Conservation (phyloP, 2,113 vertebrate genomes). For the Oenanthe oenanthe region DNA sequence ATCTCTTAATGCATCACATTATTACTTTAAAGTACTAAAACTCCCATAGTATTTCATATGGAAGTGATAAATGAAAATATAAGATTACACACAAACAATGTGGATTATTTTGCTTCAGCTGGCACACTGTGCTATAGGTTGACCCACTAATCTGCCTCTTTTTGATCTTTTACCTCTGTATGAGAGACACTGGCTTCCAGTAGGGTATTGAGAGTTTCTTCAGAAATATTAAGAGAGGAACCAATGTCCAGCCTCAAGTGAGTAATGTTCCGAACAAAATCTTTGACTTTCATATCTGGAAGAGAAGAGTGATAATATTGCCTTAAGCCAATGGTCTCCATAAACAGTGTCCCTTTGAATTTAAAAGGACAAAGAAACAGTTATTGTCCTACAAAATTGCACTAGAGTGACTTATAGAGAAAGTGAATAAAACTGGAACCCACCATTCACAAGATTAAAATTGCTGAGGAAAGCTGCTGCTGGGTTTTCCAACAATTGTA, state of each 20-base stretch:
- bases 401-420: neutral
- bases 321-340: neutral
- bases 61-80: neutral
- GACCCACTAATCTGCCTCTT: neutral
- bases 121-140: neutral
- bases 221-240: constrained; percentile 57
- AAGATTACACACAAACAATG: neutral
- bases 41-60: neutral
- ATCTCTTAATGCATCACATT: neutral
- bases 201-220: constrained; percentile 29
- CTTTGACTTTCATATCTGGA: constrained; percentile 66
- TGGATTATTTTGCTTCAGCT: neutral
- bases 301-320: neutral
- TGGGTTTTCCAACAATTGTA: neutral
- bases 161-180: constrained; percentile 56
- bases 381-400: neutral
- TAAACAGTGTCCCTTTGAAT: neutral
- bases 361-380: neutral
- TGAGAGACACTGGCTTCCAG: constrained; percentile 56
- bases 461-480: neutral
- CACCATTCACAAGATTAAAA: constrained; percentile 43
- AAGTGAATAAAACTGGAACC: neutral
- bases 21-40: neutral
- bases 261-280: constrained; percentile 56
- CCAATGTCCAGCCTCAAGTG: constrained; percentile 26